Evolutionary conservation across 2,888 invertebrate species (phyloP).

Genomic region (Fragum whitleyi): DNA sequence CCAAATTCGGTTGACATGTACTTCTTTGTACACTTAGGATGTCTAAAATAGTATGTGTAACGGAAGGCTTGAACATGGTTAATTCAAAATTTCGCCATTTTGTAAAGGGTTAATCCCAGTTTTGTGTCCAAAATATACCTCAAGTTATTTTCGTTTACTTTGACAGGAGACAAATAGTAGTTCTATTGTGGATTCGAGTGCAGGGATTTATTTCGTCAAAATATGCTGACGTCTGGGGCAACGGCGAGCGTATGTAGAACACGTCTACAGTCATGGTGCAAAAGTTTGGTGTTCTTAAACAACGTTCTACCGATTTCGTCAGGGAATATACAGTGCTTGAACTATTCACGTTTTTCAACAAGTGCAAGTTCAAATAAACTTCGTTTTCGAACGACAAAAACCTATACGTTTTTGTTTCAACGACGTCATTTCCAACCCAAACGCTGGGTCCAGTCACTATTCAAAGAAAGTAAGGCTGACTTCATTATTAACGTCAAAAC

Average conservation of each 20-base stretch:
- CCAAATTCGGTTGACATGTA: too few relatives aligned
- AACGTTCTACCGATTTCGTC: neutral
- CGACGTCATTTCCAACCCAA: constrained; percentile 2
- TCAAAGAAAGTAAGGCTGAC: constrained; percentile 23
- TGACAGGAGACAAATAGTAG: neutral
- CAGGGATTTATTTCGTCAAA: neutral
- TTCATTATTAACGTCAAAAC: constrained; percentile 83
- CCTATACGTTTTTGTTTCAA: neutral
- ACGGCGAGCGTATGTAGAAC: neutral
- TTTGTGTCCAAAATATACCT: neutral
- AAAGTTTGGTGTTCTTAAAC: neutral
- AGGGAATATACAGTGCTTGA: neutral
- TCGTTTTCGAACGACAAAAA: neutral
- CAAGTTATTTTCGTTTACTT: constrained; percentile 3
- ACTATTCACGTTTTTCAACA: neutral
- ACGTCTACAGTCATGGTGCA: neutral
- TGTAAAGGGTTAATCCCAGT: neutral
- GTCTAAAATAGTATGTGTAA: too few relatives aligned
- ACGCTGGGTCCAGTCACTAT: neutral
- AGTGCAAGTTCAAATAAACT: neutral
- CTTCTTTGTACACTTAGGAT: too few relatives aligned
- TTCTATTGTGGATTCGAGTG: neutral
- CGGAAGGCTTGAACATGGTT: neutral
- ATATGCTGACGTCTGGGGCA: neutral
- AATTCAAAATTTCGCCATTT: neutral